Base-by-base conservation (phyloP, 2,888 invertebrate genomes). In the Proisotoma minuta region DNA sequence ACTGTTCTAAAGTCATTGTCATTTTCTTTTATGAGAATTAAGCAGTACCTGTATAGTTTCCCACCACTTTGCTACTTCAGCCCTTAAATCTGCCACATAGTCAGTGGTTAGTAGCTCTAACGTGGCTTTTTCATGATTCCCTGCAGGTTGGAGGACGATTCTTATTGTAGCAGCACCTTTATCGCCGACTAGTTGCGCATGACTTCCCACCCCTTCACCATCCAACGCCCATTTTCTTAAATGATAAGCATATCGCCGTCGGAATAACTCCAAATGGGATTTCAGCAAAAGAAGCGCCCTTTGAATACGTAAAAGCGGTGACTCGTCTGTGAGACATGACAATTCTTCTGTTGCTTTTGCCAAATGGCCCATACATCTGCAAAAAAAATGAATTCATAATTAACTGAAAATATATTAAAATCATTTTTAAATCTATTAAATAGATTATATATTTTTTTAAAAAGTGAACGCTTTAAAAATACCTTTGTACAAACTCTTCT, bases 31-130 rank as follows among this genome's bases (percentile, higher is more conserved):
- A n/a, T n/a, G n/a, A n/a, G n/a, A n/a, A n/a, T n/a, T n/a, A n/a
- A n/a, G n/a, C 8, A 73, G 75, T 57, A 76, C 76, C 62, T 80
- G 79, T 2, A 80, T 77, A 26, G 78, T 56, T 67, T 93, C 92
- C 90, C 93, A 94, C 94, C 94, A 95, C 71, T 90, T 88, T n/a
- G 91, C 90, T 59, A 95, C 91, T 81, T 95, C 95, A 0, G 95
- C 95, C 66, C 95, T 82, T 57, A 96, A 80, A 78, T 95, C 95
- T 2, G 93, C 94, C 26, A 96, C 87, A 68, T 90, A 85, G 79
- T 95, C 94, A n/a, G 87, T 85, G 47, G 87, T 87, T 70, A 88
- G 83, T 78, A 96, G 82, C 72, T 89, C 86, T 15, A 96, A 80
- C 22, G 86, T 82, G 22, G 89, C 90, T 76, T 93, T 87, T 67